Conservation (phyloP, 2,113 vertebrate genomes). For the Aegithalos caudatus region DNA sequence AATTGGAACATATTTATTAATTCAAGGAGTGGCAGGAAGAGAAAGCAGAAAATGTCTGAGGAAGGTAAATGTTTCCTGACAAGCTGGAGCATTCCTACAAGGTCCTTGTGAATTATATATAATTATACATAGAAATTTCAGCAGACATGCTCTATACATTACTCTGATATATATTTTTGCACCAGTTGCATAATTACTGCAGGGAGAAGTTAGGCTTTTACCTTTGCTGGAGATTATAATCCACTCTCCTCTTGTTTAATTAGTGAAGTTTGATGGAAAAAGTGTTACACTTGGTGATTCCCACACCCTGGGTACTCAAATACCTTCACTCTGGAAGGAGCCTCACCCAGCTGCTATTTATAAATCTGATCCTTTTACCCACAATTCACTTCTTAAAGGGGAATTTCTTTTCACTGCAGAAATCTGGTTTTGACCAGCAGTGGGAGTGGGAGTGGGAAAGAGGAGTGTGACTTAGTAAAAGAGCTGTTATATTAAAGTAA, state of each 20-base stretch:
- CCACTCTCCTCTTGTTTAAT: not conserved
- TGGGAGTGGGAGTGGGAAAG: not conserved
- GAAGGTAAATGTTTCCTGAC: conserved; percentile 7
- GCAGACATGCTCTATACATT: not conserved
- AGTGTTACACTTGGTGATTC: not conserved
- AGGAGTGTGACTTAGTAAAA: not conserved
- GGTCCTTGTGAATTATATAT: not conserved
- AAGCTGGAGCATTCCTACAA: not conserved
- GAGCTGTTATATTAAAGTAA: conserved; percentile 21
- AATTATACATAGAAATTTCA: not conserved
- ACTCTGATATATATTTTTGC: not conserved
- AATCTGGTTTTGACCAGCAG: not conserved
- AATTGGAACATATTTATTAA: conserved; percentile 24
- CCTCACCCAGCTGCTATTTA: conserved; percentile 49
- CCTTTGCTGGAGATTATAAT: not conserved
- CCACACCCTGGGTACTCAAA: not conserved
- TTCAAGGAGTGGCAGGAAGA: not conserved
- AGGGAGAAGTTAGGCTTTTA: not conserved
- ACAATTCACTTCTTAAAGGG: conserved; percentile 40
- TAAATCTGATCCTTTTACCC: conserved; percentile 34
- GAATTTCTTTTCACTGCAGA: conserved; percentile 4
- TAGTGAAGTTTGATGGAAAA: not conserved
- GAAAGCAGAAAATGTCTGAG: not conserved
- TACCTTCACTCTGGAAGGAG: not conserved
- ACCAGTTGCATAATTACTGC: not conserved